phyloP scores from a whole-genome alignment of 2,888 invertebrate genomes.

The Tipula confusa region DNA sequence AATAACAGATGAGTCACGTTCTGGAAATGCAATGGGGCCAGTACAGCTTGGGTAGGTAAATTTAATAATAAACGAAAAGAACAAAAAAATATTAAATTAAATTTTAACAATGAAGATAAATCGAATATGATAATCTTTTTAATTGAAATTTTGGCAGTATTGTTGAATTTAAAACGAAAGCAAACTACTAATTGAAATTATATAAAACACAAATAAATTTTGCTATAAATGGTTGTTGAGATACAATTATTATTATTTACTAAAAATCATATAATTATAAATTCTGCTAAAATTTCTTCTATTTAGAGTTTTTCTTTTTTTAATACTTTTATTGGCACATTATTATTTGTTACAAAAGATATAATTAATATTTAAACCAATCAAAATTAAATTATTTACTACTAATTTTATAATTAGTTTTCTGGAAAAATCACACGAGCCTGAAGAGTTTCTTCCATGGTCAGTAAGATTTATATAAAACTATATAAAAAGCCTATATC shows the following conservation, averaged over 20 bases:
- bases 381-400: slow-evolving; percentile 15
- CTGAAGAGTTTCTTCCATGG: slow-evolving; percentile 75
- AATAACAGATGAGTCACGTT: slow-evolving; percentile 88
- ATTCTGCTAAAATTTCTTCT: slow-evolving; percentile 29
- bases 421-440: slow-evolving; percentile 71
- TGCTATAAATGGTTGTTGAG: background rate
- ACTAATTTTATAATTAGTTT: slow-evolving; percentile 52
- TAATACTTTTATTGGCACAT: background rate
- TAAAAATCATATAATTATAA: background rate
- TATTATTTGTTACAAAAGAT: background rate
- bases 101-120: background rate
- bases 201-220: background rate
- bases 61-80: slow-evolving; percentile 34
- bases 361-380: background rate
- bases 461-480: slow-evolving; percentile 55
- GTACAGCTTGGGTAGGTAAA: slow-evolving; percentile 90
- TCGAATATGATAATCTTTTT: background rate
- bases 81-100: background rate
- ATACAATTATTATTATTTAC: background rate
- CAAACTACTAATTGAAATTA: background rate
- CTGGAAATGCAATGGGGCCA: slow-evolving; percentile 76
- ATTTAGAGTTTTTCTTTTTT: background rate
- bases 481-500: background rate
- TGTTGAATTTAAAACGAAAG: background rate
- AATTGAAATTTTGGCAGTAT: slow-evolving; percentile 28